phyloP scores from a whole-genome alignment of 2,113 vertebrate genomes.

The Crotalus horridus region DNA sequence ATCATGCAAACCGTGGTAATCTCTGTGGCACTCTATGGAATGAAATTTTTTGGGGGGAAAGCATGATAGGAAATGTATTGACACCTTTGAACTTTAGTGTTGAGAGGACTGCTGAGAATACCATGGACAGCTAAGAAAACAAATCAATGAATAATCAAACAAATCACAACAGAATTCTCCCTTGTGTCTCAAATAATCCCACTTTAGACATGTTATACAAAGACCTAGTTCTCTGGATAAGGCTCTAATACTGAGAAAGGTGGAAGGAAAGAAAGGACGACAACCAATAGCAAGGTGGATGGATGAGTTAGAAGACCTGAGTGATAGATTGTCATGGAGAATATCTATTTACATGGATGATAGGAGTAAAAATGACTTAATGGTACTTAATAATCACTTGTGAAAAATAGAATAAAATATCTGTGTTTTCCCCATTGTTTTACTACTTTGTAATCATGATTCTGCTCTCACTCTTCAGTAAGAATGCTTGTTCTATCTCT shows the following conservation, averaged over 20 bases:
- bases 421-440: neutral
- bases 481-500: neutral
- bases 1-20: neutral
- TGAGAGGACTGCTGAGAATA: neutral
- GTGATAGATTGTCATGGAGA: neutral
- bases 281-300: neutral
- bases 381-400: neutral
- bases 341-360: neutral
- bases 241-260: neutral
- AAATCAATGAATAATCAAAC: neutral
- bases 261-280: neutral
- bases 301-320: neutral
- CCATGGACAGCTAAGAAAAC: neutral
- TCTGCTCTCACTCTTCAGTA: neutral
- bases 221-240: neutral
- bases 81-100: neutral
- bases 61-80: neutral
- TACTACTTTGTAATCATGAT: neutral
- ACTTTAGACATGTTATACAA: neutral
- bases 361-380: neutral
- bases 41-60: neutral
- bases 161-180: neutral
- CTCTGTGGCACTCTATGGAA: neutral
- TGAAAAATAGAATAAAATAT: neutral
- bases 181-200: neutral